Evolutionary conservation across 2,888 invertebrate species (phyloP).

Genomic region (Strigamia maritima): DNA sequence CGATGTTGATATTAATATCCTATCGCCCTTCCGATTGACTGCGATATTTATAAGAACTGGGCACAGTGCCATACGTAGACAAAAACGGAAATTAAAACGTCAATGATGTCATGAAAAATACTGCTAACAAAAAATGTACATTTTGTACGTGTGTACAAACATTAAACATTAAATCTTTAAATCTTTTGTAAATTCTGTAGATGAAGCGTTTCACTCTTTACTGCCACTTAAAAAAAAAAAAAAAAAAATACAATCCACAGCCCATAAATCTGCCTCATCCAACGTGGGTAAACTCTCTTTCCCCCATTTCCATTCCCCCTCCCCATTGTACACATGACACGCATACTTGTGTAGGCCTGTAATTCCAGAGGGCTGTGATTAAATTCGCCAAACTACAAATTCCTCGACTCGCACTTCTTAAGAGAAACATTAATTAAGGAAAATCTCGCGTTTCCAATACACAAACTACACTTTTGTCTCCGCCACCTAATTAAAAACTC

Average conservation of each 20-base stretch:
- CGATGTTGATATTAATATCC: too few relatives aligned
- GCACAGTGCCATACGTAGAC: too few relatives aligned
- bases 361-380: slow-evolving; percentile 34
- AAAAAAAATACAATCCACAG: slow-evolving; percentile 19
- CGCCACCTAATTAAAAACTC: slow-evolving; percentile 29
- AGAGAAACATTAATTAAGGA: slow-evolving; percentile 31
- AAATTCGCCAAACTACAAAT: slow-evolving; percentile 30
- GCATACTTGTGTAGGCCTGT: slow-evolving; percentile 34
- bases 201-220: neutral
- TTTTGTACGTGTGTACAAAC: neutral
- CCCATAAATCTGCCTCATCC: slow-evolving; percentile 13
- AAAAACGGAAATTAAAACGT: too few relatives aligned
- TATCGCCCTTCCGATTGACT: too few relatives aligned
- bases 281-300: neutral
- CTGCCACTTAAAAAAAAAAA: neutral
- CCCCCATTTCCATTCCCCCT: neutral
- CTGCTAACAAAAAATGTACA: neutral
- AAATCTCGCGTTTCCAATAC: slow-evolving; percentile 31
- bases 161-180: neutral
- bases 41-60: too few relatives aligned
- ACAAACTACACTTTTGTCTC: slow-evolving; percentile 30
- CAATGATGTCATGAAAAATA: too few relatives aligned
- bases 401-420: slow-evolving; percentile 27
- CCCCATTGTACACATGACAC: slow-evolving; percentile 31
- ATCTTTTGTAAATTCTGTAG: neutral